Percentiles rank a stretch among this genome's conserved stretches.
Evolutionary conservation across 1,140 invertebrate genomes (phyloP).

Genomic region (Drosophila littoralis): DNA sequence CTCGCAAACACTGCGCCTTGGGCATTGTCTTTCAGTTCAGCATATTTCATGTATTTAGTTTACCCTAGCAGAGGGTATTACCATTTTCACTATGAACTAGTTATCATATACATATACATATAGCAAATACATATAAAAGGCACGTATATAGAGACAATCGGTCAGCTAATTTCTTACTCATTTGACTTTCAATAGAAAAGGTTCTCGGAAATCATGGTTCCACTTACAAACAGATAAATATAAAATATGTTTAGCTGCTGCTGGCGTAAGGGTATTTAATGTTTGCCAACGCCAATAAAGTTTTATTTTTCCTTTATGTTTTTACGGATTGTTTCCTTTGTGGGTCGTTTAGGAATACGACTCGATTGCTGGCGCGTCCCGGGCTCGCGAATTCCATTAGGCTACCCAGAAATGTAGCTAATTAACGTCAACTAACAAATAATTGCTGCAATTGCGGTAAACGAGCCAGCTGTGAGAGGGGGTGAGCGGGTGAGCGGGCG

Average conservation of each 20-base stretch:
- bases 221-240: too few species aligned
- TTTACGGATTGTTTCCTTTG: neutral
- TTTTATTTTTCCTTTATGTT: neutral
- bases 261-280: neutral
- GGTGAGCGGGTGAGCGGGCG: neutral
- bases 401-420: conserved; percentile 34
- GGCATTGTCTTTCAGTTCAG: neutral
- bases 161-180: too few species aligned
- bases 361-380: neutral
- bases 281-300: neutral
- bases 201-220: too few species aligned
- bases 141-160: too few species aligned
- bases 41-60: neutral
- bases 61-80: neutral
- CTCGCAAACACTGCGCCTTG: neutral
- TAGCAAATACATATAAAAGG: too few species aligned
- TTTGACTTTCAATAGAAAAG: too few species aligned
- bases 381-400: conserved; percentile 24
- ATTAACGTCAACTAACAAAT: conserved; percentile 56
- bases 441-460: conserved; percentile 39
- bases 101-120: too few species aligned
- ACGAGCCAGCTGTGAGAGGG: neutral
- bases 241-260: too few species aligned
- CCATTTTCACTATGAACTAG: too few species aligned
- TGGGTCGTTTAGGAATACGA: conserved; percentile 2